Evolutionary conservation across 2,888 invertebrate genomes (phyloP).

Genomic region (Mythimna pallens): DNA sequence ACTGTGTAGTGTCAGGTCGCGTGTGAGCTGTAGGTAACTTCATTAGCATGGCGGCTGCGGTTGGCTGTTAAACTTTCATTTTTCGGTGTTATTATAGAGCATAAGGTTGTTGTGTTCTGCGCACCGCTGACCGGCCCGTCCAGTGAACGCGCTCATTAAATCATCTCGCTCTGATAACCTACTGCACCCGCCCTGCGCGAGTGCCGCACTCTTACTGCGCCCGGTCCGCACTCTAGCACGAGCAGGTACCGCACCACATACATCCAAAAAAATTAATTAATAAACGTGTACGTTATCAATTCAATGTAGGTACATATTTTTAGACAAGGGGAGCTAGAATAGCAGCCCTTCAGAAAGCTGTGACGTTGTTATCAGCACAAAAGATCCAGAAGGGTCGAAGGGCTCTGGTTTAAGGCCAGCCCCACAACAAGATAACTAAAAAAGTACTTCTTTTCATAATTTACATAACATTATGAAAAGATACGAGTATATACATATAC

Average conservation of each 20-base stretch:
- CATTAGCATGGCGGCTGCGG: neutral
- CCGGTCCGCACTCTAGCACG: neutral
- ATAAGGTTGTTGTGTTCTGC: neutral
- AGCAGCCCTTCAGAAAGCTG: neutral
- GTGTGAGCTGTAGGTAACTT: neutral
- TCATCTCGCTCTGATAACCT: slow-evolving; percentile 58
- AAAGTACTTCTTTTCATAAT: too few species aligned
- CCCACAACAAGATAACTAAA: too few species aligned
- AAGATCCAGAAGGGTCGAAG: too few species aligned
- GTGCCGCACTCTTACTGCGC: slow-evolving; percentile 7
- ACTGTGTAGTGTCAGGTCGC: neutral
- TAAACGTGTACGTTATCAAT: neutral
- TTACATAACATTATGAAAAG: too few species aligned
- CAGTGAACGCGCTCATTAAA: slow-evolving; percentile 54
- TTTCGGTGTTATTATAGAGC: neutral
- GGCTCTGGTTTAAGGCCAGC: too few species aligned
- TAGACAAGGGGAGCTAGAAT: too few species aligned
- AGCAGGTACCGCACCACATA: neutral
- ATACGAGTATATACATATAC: too few species aligned
- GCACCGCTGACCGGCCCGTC: neutral
- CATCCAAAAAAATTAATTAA: neutral
- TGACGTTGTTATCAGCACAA: neutral
- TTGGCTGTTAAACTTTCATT: neutral
- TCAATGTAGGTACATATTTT: too few species aligned
- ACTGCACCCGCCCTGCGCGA: slow-evolving; percentile 10